Conservation (phyloP, 2,797 vertebrate species). For the Coreius guichenoti region DNA sequence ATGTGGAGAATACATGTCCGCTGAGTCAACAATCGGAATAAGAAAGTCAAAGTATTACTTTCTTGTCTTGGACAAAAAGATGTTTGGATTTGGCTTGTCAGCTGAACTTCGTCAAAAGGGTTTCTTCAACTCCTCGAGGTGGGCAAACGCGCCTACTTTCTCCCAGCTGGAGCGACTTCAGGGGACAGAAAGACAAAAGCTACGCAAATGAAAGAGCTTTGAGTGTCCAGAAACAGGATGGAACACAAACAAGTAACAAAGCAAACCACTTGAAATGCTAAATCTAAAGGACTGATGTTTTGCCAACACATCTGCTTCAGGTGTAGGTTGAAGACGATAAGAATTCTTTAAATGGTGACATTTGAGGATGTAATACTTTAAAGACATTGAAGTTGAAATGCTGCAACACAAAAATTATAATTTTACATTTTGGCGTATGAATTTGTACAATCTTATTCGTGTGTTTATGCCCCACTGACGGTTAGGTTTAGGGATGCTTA, state of each 20-base stretch:
- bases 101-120: slow-evolving; percentile 37
- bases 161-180: slow-evolving; percentile 49
- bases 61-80: slow-evolving; percentile 40
- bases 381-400: not conserved
- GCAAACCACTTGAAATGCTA: slow-evolving; percentile 36
- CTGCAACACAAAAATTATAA: not conserved
- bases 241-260: slow-evolving; percentile 33
- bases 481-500: no score
- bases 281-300: slow-evolving; percentile 29
- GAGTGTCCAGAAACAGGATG: slow-evolving; percentile 48
- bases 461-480: not conserved
- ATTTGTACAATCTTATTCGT: not conserved
- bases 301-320: slow-evolving; percentile 24
- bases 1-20: slow-evolving; percentile 55
- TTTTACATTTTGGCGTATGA: not conserved
- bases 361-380: not conserved
- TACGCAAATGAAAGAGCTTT: slow-evolving; percentile 40
- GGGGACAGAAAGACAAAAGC: slow-evolving; percentile 51
- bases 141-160: slow-evolving; percentile 29
- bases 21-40: slow-evolving; percentile 54
- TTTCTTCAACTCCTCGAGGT: slow-evolving; percentile 20
- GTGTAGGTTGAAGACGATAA: not conserved
- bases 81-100: slow-evolving; percentile 49
- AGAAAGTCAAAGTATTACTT: slow-evolving; percentile 38
- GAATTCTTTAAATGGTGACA: not conserved